Conservation (phyloP, 1,140 invertebrate species). For the Calephelis virginiensis region DNA sequence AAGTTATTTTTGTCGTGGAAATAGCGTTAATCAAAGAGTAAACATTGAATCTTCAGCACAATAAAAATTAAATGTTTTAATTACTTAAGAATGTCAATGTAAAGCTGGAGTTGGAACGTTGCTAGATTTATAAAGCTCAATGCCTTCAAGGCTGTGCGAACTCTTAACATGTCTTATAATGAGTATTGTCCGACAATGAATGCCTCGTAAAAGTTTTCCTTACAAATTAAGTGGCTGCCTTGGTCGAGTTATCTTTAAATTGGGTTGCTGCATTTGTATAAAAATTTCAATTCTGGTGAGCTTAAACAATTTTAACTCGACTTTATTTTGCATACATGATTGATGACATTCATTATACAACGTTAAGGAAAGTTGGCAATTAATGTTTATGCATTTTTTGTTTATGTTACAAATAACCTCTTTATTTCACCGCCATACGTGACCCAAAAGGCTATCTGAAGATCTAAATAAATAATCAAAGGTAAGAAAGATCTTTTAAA, state of each 20-base stretch:
- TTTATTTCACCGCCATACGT: conserved; percentile 16
- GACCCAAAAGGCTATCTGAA: conserved; percentile 19
- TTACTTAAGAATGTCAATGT: background rate
- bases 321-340: conserved; percentile 31
- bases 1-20: too few species aligned
- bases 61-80: background rate
- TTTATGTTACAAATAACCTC: conserved; percentile 26
- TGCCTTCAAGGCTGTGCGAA: background rate
- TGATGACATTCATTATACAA: conserved; percentile 22
- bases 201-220: conserved; percentile 50
- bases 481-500: conserved; percentile 1
- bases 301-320: conserved; percentile 27
- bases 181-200: conserved; percentile 41
- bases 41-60: background rate
- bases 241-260: conserved; percentile 36
- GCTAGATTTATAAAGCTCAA: conserved; percentile 15
- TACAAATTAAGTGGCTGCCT: conserved; percentile 38
- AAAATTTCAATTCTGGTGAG: conserved; percentile 30
- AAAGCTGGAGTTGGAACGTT: background rate
- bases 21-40: background rate
- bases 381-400: conserved; percentile 30
- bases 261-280: conserved; percentile 31
- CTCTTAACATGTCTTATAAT: conserved; percentile 28
- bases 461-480: conserved; percentile 16
- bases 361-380: conserved; percentile 23